phyloP scores from a whole-genome alignment of 2,113 vertebrate species.

The Zosterops japonicus region DNA sequence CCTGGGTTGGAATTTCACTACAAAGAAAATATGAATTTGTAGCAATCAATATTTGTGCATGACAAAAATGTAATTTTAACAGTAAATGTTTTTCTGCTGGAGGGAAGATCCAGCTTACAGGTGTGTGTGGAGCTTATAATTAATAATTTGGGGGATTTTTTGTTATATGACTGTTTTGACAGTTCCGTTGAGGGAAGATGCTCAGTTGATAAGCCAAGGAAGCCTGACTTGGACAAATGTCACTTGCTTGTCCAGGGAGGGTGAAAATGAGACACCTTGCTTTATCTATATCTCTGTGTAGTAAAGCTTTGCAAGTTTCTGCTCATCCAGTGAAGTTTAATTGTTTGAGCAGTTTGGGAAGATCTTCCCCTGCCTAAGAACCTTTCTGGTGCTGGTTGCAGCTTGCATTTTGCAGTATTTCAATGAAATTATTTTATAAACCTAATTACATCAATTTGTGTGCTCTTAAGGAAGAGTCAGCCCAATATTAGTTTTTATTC shows the following conservation, averaged over 20 bases:
- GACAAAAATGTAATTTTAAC: neutral
- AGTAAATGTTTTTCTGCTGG: neutral
- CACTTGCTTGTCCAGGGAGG: neutral
- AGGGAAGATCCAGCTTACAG: neutral
- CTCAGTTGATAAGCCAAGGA: neutral
- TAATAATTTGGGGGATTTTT: neutral
- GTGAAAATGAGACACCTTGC: neutral
- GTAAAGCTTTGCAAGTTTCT: neutral
- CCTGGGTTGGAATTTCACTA: neutral
- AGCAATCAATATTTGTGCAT: neutral
- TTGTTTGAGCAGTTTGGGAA: neutral
- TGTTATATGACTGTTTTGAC: neutral
- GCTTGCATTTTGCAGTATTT: neutral
- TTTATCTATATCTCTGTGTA: neutral
- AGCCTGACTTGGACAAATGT: neutral
- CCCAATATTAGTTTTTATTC: neutral
- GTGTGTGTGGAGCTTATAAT: neutral
- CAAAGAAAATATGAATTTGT: neutral
- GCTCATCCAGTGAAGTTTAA: neutral
- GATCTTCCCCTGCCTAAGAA: neutral
- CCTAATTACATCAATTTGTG: neutral
- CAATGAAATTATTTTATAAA: neutral
- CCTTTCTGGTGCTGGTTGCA: neutral
- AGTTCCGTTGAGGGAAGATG: neutral
- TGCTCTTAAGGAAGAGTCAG: neutral